Base-by-base conservation (phyloP, 1,140 invertebrate genomes). In the Lepidostoma basale region DNA sequence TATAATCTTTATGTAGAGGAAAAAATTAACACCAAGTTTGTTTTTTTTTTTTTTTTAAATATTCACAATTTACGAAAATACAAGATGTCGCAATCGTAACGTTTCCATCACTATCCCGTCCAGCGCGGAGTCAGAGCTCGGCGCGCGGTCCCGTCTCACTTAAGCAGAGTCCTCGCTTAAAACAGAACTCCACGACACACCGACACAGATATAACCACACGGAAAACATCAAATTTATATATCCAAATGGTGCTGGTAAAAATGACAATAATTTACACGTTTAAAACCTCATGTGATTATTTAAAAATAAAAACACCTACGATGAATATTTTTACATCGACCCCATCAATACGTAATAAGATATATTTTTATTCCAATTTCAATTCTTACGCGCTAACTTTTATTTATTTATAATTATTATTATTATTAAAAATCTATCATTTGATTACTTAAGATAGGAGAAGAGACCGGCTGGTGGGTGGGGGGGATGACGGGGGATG, bases 51-150 rank as follows among this genome's bases (percentile, higher is more conserved):
- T n/a, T n/a, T n/a, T 60, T 60, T 23, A 62, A 66, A 63, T 70
- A 70, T 70, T 70, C 69, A 70, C 69, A 70, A 70, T 54, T 62
- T 67, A 70, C 64, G 63, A 70, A 70, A 70, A 70, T 70, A 70
- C 63, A 70, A 62, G 63, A 67, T 70, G 42, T 68, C 58, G 52
- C 28, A 40, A 60, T 49, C 16, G 14, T 56, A 56, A 56, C 33
- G 52, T 20, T 28, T 30, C 52, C n/a, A n/a, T n/a, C n/a, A n/a
- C n/a, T n/a, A n/a, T n/a, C n/a, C n/a, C n/a, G n/a, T n/a, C n/a
- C n/a, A n/a, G n/a, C n/a, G n/a, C n/a, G n/a, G n/a, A n/a, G n/a
- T n/a, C n/a, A n/a, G n/a, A n/a, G n/a, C n/a, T n/a, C n/a, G n/a
- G n/a, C n/a, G n/a, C n/a, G n/a, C n/a, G n/a, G n/a, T n/a, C n/a